Conservation (phyloP, 2,888 invertebrate genomes). For the Seladonia tumulorum region DNA sequence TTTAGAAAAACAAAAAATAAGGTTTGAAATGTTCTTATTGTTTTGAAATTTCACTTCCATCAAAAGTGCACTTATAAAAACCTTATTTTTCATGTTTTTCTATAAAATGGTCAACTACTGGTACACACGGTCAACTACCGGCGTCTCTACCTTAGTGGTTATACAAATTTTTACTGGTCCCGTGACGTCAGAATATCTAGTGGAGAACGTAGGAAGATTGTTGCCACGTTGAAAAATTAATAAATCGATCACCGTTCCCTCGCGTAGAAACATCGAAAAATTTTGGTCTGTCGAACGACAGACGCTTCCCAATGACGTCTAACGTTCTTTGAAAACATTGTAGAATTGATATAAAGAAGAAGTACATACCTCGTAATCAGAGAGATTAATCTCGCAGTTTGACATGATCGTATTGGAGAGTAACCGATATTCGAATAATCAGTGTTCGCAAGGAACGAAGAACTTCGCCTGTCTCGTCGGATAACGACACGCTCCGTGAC, state of each 20-base stretch:
- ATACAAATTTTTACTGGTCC: no score
- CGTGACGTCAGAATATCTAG: no score
- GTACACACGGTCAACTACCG: no score
- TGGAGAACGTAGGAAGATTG: no score
- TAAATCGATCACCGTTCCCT: background rate
- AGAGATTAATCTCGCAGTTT: accelerated
- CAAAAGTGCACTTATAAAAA: no score
- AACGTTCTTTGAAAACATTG: background rate
- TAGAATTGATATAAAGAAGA: background rate
- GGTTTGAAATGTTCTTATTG: no score
- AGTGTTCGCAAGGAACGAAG: background rate
- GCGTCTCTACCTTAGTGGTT: no score
- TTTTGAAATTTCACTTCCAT: no score
- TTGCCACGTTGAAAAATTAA: background rate
- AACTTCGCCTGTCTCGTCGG: no score
- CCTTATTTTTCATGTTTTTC: no score
- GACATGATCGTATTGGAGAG: background rate
- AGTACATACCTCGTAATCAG: slow-evolving; percentile 31
- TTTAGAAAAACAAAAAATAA: no score
- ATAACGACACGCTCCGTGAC: background rate
- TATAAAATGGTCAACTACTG: no score
- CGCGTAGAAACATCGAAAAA: background rate
- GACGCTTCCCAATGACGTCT: background rate
- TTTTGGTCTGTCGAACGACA: background rate
- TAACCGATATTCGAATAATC: background rate